Evolutionary conservation across 2,113 vertebrate genomes (phyloP).

Genomic region (Elgaria multicarinata): DNA sequence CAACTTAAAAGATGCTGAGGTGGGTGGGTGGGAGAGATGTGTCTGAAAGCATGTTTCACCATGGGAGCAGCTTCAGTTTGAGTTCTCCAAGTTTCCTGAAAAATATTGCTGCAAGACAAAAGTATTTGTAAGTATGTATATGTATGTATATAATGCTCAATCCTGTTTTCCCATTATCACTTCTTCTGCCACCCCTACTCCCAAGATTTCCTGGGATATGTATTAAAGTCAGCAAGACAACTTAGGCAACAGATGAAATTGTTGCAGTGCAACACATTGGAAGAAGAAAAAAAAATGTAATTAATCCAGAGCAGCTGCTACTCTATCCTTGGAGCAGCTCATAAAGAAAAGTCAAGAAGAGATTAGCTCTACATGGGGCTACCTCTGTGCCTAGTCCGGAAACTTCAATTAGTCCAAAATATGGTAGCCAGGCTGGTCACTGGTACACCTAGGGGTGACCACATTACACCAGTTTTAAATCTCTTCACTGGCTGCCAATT

Average conservation of each 20-base stretch:
- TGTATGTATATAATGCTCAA: background rate
- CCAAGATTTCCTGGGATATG: conserved; percentile 15
- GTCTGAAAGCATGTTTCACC: conserved; percentile 13
- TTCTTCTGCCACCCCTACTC: background rate
- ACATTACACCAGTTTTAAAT: too few species aligned
- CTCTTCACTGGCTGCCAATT: too few species aligned
- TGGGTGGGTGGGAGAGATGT: background rate
- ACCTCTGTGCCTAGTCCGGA: too few species aligned
- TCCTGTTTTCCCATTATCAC: background rate
- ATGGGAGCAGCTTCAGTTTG: background rate
- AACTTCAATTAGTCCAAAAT: too few species aligned
- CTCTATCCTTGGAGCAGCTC: background rate
- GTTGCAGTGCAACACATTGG: background rate
- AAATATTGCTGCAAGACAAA: background rate
- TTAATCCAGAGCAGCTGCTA: background rate
- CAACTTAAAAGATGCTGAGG: conserved; percentile 15
- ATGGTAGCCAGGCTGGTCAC: too few species aligned
- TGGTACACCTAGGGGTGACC: too few species aligned
- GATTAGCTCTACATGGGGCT: too few species aligned
- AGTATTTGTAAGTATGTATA: background rate
- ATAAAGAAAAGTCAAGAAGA: background rate
- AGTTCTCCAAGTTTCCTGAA: conserved; percentile 23
- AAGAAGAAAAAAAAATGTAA: background rate
- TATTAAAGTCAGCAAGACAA: conserved; percentile 12
- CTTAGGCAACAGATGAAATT: conserved; percentile 17